These are phyloP conservation scores for Aricia agestis DNA, from an alignment of 1,140 invertebrate genomes.

Conservation along the genomic window DNA sequence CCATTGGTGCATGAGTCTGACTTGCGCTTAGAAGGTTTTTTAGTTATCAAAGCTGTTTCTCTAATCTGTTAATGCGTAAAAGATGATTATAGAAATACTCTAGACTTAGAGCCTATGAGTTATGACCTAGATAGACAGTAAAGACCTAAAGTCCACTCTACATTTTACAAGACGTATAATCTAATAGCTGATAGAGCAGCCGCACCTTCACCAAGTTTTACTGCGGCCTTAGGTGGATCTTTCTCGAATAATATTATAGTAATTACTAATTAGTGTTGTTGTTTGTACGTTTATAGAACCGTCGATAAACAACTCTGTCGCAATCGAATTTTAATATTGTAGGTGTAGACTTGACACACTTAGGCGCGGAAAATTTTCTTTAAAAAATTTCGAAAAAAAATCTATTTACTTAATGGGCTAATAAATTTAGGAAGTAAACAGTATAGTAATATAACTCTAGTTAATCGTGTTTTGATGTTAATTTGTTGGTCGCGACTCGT, in stretches of 20 bases:
- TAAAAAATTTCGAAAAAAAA: neutral
- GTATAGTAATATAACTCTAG: neutral
- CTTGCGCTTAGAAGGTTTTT: no score
- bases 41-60: no score
- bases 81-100: no score
- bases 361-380: neutral
- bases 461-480: neutral
- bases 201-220: no score
- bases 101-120: no score
- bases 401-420: neutral
- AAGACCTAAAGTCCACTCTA: no score
- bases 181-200: no score
- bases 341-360: neutral
- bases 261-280: neutral
- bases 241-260: neutral
- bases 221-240: neutral
- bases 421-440: neutral
- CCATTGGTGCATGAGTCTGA: no score
- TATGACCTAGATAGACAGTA: no score
- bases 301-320: neutral
- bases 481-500: neutral
- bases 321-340: neutral
- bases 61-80: no score
- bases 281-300: neutral
- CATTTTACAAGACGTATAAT: no score